Base-by-base conservation (phyloP, 2,888 invertebrate genomes). In the Escarpia spicata region DNA sequence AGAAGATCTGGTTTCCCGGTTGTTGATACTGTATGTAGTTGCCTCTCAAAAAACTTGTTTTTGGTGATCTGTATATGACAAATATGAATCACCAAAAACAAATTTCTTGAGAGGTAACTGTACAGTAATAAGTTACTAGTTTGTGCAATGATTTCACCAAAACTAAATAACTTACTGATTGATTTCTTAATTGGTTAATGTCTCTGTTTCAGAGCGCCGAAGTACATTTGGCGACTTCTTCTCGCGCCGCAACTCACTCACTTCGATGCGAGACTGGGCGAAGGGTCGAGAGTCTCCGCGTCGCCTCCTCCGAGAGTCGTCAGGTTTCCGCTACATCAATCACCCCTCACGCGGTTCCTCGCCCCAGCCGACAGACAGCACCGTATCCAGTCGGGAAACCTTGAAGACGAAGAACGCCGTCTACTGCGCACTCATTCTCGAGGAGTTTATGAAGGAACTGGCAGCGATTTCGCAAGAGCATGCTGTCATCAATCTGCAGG, bases 381-480 rank as follows among this genome's bases (percentile, higher is more conserved):
- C 60, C 3, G 91, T 90, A 15, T 95, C 95, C 92, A 94, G 94
- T 92, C 93, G 94, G 94, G 96, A 96, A 92, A 94, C 96, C 12
- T 92, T 96, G 10, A 96, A 96, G 94, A 96, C 96, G 0, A 96
- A 96, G 94, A 96, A 97, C 93, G 96, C 96, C 92, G 98, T 98
- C 0, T 97, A 98, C 94, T 98, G 98, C 95, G 98, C 99, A 1
- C 98, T 99, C 9, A 97, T 99, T 91, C 97, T 99, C 93, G 98
- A 99, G 95, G 99, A 99, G 96, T 99, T 99, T 98, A 97, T 99
- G 0, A 99, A 99, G 96, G 99, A 99, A 97, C 97, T 99, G 93
- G 98, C 99, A 0, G 98, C 99, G 26, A 97, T 99, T 93, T 98
- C 98, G 94, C 98, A 99, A 96, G 99, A 99, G 96, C 99, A 99